phyloP scores from a whole-genome alignment of 2,888 invertebrate species.

The Autographa pulchrina region DNA sequence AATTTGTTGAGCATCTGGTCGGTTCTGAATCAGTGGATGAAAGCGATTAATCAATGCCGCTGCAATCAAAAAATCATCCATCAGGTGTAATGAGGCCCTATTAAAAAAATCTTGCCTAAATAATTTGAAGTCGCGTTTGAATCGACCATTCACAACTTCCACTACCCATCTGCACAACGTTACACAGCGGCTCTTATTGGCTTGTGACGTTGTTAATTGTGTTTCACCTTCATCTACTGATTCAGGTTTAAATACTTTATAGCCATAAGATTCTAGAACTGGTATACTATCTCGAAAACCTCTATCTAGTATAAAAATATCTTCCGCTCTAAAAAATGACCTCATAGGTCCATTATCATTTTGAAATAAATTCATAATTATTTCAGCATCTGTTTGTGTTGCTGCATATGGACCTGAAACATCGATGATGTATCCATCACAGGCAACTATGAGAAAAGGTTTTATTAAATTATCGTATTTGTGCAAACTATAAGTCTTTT shows the following conservation, averaged over 20 bases:
- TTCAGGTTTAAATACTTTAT: conserved; percentile 19
- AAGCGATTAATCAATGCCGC: not conserved
- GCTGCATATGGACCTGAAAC: conserved; percentile 23
- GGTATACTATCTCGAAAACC: conserved; percentile 23
- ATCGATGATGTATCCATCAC: conserved; percentile 22
- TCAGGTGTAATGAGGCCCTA: conserved; percentile 20
- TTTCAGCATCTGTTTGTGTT: conserved; percentile 23
- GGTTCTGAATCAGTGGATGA: too few species aligned
- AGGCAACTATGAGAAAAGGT: not conserved
- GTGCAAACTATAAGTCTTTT: too few species aligned
- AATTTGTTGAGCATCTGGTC: too few species aligned
- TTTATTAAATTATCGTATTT: too few species aligned
- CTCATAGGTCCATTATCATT: conserved; percentile 19
- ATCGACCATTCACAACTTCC: conserved; percentile 28
- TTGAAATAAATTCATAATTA: conserved; percentile 19
- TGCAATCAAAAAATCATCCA: conserved; percentile 19
- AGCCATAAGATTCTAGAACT: conserved; percentile 17
- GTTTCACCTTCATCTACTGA: conserved; percentile 26
- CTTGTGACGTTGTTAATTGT: conserved; percentile 26
- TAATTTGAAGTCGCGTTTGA: conserved; percentile 27
- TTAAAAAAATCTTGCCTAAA: conserved; percentile 32
- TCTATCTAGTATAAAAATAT: conserved; percentile 27
- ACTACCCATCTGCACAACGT: conserved; percentile 31
- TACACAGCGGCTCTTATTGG: conserved; percentile 27
- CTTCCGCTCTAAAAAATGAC: conserved; percentile 22